A percentile compares a stretch with the other conserved stretches of the same genome.
Conservation (phyloP, 2,113 vertebrate species). For the Tachycineta bicolor region DNA sequence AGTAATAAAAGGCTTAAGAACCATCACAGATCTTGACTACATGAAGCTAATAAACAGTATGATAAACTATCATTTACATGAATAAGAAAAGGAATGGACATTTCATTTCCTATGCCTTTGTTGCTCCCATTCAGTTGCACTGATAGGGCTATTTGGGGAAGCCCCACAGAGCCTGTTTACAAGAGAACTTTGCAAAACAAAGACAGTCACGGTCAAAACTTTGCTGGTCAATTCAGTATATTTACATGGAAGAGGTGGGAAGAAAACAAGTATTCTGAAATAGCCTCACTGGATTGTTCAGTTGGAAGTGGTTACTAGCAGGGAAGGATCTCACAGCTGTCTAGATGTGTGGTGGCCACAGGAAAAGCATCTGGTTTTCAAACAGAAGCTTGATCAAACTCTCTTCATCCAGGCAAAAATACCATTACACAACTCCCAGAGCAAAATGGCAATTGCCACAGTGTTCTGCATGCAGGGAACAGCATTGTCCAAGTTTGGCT, state of each 20-base stretch:
- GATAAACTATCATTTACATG: constrained; percentile 67
- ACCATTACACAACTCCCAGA: background rate
- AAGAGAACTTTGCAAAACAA: constrained; percentile 80
- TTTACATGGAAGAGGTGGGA: constrained; percentile 55
- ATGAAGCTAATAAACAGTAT: constrained; percentile 56
- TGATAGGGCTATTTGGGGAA: constrained; percentile 62
- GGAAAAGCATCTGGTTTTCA: background rate
- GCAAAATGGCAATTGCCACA: background rate
- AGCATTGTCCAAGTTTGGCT: background rate
- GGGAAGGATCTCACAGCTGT: background rate
- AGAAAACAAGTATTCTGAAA: background rate
- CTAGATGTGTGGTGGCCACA: background rate
- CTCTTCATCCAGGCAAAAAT: background rate
- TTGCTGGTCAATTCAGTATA: constrained; percentile 66
- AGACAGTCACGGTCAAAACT: constrained; percentile 77
- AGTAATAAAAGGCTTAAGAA: constrained; percentile 59
- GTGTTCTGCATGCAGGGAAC: background rate
- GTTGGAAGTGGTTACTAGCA: background rate
- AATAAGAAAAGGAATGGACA: constrained; percentile 66
- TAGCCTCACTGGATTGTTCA: background rate
- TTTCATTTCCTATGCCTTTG: constrained; percentile 76
- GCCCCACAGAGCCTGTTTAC: constrained; percentile 69
- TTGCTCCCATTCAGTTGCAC: constrained; percentile 55
- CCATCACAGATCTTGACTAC: background rate
- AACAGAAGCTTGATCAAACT: background rate